These are phyloP conservation scores for Cercopithecus diana DNA, from an alignment of 2,797 vertebrate genomes.

Conservation along the genomic window DNA sequence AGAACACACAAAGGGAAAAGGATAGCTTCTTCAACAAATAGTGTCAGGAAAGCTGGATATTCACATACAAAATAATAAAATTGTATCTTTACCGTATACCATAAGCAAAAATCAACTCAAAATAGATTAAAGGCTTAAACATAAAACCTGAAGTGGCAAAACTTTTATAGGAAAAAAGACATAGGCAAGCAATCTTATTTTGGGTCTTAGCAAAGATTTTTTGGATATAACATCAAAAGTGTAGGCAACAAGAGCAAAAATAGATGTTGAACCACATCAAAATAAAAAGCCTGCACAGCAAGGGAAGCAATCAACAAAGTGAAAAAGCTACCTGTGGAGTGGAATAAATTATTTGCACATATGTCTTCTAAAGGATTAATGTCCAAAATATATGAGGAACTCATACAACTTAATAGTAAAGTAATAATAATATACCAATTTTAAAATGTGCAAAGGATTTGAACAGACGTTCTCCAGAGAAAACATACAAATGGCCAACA, in stretches of 20 bases:
- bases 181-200: not conserved
- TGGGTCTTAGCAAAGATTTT: not conserved
- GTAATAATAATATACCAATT: not conserved
- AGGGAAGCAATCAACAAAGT: not conserved
- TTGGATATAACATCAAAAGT: not conserved
- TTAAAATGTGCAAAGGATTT: not conserved
- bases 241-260: not conserved
- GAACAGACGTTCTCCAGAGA: not conserved
- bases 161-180: not conserved
- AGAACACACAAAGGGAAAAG: not conserved
- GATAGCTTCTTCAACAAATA: not conserved
- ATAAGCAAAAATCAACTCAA: not conserved
- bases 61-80: not conserved
- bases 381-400: not conserved
- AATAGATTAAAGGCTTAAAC: not conserved
- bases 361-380: not conserved
- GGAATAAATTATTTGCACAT: not conserved
- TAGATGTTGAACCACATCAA: not conserved
- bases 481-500: not conserved
- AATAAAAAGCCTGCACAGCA: not conserved
- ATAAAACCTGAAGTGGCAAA: not conserved
- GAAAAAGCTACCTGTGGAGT: not conserved
- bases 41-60: not conserved
- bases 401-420: not conserved
- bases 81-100: not conserved